phyloP scores from a whole-genome alignment of 2,113 vertebrate species.

The Coturnix japonica region DNA sequence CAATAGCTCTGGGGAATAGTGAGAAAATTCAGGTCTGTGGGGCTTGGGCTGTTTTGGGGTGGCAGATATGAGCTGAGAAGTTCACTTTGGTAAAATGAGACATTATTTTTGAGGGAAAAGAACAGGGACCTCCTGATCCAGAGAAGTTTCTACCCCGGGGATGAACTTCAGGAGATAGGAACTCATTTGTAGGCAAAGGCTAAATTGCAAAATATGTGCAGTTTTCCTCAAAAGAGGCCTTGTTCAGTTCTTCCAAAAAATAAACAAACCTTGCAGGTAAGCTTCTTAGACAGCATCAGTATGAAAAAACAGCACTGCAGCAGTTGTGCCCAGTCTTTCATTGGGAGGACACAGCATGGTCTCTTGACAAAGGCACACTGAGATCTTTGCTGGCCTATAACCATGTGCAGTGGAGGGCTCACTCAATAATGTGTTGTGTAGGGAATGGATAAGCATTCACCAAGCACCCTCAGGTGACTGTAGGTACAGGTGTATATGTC shows the following conservation, averaged over 20 bases:
- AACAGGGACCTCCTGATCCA: background rate
- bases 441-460: background rate
- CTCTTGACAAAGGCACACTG: rapidly evolving
- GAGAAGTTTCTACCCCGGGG: background rate
- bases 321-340: background rate
- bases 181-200: background rate
- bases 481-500: background rate
- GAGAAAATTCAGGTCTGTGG: background rate
- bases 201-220: background rate
- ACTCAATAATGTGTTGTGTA: rapidly evolving
- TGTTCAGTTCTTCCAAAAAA: background rate
- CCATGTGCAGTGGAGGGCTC: background rate
- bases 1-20: background rate
- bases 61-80: background rate
- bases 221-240: background rate
- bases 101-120: background rate
- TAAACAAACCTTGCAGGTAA: background rate
- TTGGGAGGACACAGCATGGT: background rate
- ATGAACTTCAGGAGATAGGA: background rate
- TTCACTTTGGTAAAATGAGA: background rate
- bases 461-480: background rate
- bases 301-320: background rate
- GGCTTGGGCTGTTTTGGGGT: background rate
- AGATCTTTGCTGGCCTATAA: background rate
- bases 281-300: background rate